Base-by-base conservation (phyloP, 1,140 invertebrate genomes). In the Grapholita molesta region DNA sequence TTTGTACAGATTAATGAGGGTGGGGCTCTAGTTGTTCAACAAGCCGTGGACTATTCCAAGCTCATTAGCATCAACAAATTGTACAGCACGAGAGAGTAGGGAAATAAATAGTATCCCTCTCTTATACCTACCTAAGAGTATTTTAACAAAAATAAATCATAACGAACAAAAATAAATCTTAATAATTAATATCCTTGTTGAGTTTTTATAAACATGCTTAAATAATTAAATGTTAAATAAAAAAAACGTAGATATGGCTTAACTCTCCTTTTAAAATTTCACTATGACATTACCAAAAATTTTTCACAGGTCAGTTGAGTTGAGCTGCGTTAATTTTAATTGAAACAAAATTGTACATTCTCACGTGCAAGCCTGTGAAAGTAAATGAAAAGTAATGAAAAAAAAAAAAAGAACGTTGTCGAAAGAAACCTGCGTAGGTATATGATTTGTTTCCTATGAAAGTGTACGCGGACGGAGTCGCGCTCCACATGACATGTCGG, bases 401-500 rank as follows among this genome's bases (percentile, higher is more conserved):
- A 28, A 61, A n/a, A n/a, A n/a, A n/a, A n/a, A n/a, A n/a, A n/a
- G n/a, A n/a, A n/a, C n/a, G 66, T 70, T 57, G 35, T 77, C 70
- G 78, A 79, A 84, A 76, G 72, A 70, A 55, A 66, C 30, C 32
- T 38, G 57, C 71, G 72, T 80, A n/a, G n/a, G n/a, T n/a, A 80
- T 73, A 82, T 80, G 75, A 80, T 85, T 83, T 82, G 77, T 84
- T 84, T 83, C 81, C 80, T 89, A 84, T 80, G 86, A 90, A 89
- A 89, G 85, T 86, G 74, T 80, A 79, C 73, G 72, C 55, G 55
- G 55, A 61, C 55, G 57, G 68, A 84, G 89, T 90, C 79, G 78
- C 86, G 88, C 86, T 91, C 88, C 82, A 91, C 72, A 91, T 91
- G 84, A 81, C 78, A 91, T 88, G 78, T 86, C 80, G 86, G 86